Evolutionary conservation across 2,113 vertebrate genomes (phyloP).

Genomic region (Hiodon tergisus): DNA sequence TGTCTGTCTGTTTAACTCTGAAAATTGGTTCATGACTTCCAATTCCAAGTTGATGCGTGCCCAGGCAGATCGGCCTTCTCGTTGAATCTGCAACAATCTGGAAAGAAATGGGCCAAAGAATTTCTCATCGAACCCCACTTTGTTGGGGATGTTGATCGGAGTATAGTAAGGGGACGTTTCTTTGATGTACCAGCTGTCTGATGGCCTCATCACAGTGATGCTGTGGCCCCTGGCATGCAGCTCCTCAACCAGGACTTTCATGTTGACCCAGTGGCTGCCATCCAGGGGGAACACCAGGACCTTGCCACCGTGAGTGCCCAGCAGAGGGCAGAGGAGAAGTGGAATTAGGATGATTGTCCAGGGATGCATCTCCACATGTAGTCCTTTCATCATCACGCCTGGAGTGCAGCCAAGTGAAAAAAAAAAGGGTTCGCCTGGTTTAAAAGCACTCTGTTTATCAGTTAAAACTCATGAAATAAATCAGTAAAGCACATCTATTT

Average conservation of each 20-base stretch:
- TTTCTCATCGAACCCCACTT: not conserved
- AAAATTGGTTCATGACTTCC: rapidly evolving
- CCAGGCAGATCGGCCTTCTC: constrained; percentile 33
- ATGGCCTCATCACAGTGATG: not conserved
- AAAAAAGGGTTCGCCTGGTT: too few species aligned
- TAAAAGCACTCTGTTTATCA: too few species aligned
- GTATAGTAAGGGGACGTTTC: not conserved
- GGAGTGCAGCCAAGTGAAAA: too few species aligned
- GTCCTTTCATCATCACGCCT: too few species aligned
- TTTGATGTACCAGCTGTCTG: not conserved
- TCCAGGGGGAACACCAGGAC: not conserved
- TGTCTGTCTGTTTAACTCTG: not conserved
- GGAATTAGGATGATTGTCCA: too few species aligned
- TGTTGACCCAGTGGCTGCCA: constrained; percentile 14
- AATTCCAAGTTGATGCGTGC: constrained; percentile 19
- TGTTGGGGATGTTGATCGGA: not conserved
- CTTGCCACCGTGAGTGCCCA: too few species aligned
- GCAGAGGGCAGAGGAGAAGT: too few species aligned
- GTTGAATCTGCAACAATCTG: constrained; percentile 8
- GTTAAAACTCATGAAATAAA: too few species aligned
- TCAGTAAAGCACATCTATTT: too few species aligned
- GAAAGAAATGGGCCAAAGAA: not conserved
- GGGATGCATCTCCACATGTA: too few species aligned
- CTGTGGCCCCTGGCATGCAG: constrained; percentile 1
- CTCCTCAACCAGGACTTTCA: constrained; percentile 6